Percentiles rank a stretch among this genome's conserved stretches.
These are phyloP conservation scores for Chinchilla lanigera DNA, from an alignment of 2,113 vertebrate genomes.

Conservation along the genomic window DNA sequence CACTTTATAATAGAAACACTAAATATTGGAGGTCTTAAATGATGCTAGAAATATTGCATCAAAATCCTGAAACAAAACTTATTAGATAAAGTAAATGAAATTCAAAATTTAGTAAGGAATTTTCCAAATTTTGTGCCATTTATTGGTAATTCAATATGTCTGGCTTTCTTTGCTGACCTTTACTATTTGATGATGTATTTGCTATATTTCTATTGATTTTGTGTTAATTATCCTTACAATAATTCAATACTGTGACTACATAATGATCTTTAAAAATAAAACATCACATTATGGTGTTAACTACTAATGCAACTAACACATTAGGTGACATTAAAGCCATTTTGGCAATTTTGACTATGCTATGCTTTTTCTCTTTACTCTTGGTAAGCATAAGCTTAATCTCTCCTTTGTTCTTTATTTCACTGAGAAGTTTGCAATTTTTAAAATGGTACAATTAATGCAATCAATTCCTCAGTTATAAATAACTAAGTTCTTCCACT, in stretches of 20 bases:
- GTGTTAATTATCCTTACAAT: not conserved
- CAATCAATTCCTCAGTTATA: not conserved
- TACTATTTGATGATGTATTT: not conserved
- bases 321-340: not conserved
- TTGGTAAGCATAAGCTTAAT: not conserved
- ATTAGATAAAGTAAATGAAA: not conserved
- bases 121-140: not conserved
- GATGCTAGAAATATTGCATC: not conserved
- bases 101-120: not conserved
- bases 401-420: not conserved
- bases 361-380: not conserved
- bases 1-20: not conserved
- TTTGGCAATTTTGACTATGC: not conserved
- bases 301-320: not conserved
- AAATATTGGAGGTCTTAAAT: not conserved
- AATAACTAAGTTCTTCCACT: not conserved
- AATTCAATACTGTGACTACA: not conserved
- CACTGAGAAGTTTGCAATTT: not conserved
- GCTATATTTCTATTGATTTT: not conserved
- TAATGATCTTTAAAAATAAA: not conserved
- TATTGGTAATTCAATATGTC: not conserved
- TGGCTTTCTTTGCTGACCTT: not conserved
- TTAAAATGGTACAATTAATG: too few species aligned
- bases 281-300: not conserved
- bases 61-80: not conserved